Base-by-base conservation (phyloP, 2,113 vertebrate genomes). In the Ophiodon elongatus region DNA sequence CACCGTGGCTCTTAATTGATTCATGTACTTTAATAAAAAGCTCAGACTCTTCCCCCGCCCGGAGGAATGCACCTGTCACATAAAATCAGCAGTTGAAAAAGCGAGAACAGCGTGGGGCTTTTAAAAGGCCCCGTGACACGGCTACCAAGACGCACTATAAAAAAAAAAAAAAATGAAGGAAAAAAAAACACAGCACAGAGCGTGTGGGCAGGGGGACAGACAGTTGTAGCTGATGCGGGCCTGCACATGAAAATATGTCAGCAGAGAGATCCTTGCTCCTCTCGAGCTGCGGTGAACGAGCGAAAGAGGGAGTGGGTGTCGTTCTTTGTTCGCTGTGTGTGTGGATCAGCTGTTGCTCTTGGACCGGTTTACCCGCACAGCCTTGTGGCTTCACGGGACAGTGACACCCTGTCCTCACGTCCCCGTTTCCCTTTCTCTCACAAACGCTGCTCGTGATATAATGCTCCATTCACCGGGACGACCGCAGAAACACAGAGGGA, bases 301-400 rank as follows among this genome's bases (percentile, higher is more conserved):
- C 63, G 59, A 56, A 9, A 68, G 70, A n/a, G 47, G 8, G 33
- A 11, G 78, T 76, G 82, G 84, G 78, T 75, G 82, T 41, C 10
- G 11, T 8, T 77, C 85, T 89, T 89, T 89, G 85, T 86, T 73
- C 66, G 81, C 70, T n/a, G 80, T 78, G 74, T 78, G 74, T 67
- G 83, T 67, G 75, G 90, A 84, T 91, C 90, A 91, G 89, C 91
- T 92, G 93, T 86, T 89, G 79, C 83, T 82, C 72, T 91, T 91
- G 90, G 89, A 86, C 68, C 23, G 25, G 50, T 89, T 54, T 39
- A 41, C 63, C 76, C 80, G 6, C 47, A 59, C 84, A 76, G 91
- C 72, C 83, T 52, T 67, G 76, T 81, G 69, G 79, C 74, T 87
- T 84, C 43, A 64, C 56, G 9, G 85, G 73, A 89, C 90, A 87